phyloP scores from a whole-genome alignment of 2,888 invertebrate species.

The Euplexia lucipara region DNA sequence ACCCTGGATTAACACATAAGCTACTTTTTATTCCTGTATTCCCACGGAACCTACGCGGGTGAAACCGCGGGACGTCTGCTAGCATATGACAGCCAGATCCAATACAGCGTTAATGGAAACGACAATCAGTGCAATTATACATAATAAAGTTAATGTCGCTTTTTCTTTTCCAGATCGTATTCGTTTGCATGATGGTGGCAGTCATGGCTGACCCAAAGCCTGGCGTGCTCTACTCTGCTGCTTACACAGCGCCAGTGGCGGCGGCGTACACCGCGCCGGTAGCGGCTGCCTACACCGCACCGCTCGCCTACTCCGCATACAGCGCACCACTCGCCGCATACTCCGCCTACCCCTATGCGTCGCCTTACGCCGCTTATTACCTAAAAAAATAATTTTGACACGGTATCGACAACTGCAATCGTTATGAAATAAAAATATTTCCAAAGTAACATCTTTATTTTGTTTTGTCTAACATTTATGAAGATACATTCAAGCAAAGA shows the following conservation, averaged over 20 bases:
- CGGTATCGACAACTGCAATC: not conserved
- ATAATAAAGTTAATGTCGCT: not conserved
- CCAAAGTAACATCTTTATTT: not conserved
- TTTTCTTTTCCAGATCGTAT: conserved; percentile 75
- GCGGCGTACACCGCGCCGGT: conserved; percentile 75
- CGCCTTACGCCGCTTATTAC: conserved; percentile 65
- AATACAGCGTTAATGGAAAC: too few relatives aligned
- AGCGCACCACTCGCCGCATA: conserved; percentile 66
- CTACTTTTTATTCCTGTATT: too few relatives aligned
- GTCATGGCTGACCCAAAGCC: conserved; percentile 80
- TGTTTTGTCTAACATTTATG: too few relatives aligned
- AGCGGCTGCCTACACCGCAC: conserved; percentile 76
- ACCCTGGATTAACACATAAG: too few relatives aligned
- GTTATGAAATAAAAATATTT: conserved; percentile 17
- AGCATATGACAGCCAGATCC: too few relatives aligned
- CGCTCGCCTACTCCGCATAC: conserved; percentile 68
- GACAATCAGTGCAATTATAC: too few relatives aligned
- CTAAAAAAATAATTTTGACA: conserved; percentile 33
- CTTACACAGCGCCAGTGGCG: conserved; percentile 75
- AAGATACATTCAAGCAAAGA: too few relatives aligned
- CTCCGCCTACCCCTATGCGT: conserved; percentile 74
- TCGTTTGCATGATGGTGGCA: conserved; percentile 79
- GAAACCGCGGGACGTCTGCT: too few relatives aligned
- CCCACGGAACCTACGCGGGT: too few relatives aligned
- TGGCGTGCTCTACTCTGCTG: conserved; percentile 73